These are phyloP conservation scores for Ceraclea dissimilis DNA, from an alignment of 2,888 invertebrate genomes.

Conservation along the genomic window DNA sequence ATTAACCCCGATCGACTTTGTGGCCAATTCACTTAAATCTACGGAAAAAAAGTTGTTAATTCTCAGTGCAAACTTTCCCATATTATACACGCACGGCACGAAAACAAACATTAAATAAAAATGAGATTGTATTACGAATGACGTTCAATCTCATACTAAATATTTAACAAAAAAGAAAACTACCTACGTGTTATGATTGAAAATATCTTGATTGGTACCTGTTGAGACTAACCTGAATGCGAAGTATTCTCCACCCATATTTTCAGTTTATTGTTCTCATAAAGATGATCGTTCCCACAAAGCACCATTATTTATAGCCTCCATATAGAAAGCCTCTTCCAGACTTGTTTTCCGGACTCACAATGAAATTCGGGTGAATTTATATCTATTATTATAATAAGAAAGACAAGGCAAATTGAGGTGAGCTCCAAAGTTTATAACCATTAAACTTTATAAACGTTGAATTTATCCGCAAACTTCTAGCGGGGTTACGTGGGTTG, in stretches of 20 bases:
- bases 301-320: not conserved
- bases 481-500: not conserved
- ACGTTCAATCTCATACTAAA: not conserved
- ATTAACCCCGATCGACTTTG: not conserved
- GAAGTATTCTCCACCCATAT: not conserved
- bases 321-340: not conserved
- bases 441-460: conserved; percentile 1
- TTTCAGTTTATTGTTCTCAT: not conserved
- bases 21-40: not conserved
- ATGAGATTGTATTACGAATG: not conserved
- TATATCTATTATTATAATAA: not conserved
- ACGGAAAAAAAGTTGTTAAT: not conserved
- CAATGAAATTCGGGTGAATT: not conserved
- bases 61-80: not conserved
- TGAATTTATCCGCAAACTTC: not conserved
- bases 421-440: conserved; percentile 1
- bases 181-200: not conserved
- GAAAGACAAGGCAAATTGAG: conserved; percentile 1
- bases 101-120: not conserved
- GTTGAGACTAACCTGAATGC: not conserved
- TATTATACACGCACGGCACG: not conserved
- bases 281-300: not conserved
- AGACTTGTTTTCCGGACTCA: not conserved
- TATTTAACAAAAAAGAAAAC: not conserved
- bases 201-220: not conserved